phyloP scores from a whole-genome alignment of 2,888 invertebrate genomes.

The Sepiola atlantica region DNA sequence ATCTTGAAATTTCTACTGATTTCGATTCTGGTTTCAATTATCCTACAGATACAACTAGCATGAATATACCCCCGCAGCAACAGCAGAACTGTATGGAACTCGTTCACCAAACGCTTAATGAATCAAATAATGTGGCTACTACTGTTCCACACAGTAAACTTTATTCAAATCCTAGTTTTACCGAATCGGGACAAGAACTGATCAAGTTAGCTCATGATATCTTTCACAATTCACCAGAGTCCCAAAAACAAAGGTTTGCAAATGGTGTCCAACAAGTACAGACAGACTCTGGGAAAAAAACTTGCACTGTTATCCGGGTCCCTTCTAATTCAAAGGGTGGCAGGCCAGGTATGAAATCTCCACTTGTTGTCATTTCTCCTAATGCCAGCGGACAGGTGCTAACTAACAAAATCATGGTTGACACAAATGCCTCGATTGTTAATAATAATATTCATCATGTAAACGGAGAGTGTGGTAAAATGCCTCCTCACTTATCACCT shows the following conservation, averaged over 20 bases:
- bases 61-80: neutral
- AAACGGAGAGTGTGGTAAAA: neutral
- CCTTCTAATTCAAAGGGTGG: neutral
- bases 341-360: neutral
- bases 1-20: neutral
- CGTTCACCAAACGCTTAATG: neutral
- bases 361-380: neutral
- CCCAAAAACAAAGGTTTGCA: neutral
- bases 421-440: neutral
- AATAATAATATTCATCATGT: neutral
- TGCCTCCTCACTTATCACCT: slow-evolving; percentile 32
- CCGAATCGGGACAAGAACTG: slow-evolving; percentile 45
- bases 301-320: neutral
- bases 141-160: slow-evolving; percentile 35
- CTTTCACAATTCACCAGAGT: slow-evolving; percentile 42
- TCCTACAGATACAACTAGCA: neutral
- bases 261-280: neutral
- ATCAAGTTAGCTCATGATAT: slow-evolving; percentile 47
- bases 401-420: neutral
- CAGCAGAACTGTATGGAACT: slow-evolving; percentile 15
- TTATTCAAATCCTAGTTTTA: slow-evolving; percentile 47
- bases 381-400: neutral
- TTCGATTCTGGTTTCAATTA: neutral
- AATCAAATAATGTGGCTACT: neutral
- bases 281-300: neutral